phyloP scores from a whole-genome alignment of 2,888 invertebrate genomes.

The Emmelina monodactyla region DNA sequence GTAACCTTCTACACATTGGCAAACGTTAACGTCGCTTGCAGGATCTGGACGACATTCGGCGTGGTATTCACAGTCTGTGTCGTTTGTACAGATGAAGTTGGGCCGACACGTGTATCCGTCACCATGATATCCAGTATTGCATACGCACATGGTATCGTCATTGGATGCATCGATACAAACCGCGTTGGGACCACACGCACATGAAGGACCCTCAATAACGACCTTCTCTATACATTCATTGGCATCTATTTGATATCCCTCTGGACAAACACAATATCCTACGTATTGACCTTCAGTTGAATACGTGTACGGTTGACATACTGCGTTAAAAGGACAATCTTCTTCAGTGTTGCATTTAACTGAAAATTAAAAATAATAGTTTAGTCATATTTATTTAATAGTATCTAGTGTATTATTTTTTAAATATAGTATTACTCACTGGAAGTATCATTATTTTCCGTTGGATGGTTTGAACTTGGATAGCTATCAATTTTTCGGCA shows the following conservation, averaged over 20 bases:
- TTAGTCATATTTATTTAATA: slow-evolving; percentile 2
- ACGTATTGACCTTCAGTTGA: slow-evolving; percentile 36
- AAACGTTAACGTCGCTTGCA: slow-evolving; percentile 68
- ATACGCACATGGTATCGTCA: slow-evolving; percentile 76
- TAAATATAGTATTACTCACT: slow-evolving; percentile 25
- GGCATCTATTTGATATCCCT: slow-evolving; percentile 88
- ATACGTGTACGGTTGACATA: slow-evolving; percentile 57
- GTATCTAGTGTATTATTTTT: slow-evolving; percentile 1
- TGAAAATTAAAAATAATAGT: slow-evolving; percentile 34
- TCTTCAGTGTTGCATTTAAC: slow-evolving; percentile 77
- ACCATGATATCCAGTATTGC: slow-evolving; percentile 82
- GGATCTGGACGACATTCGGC: slow-evolving; percentile 76
- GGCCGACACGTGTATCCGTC: slow-evolving; percentile 81
- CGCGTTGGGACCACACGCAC: slow-evolving; percentile 77
- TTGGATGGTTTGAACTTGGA: slow-evolving; percentile 10
- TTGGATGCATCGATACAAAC: slow-evolving; percentile 75
- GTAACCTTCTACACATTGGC: slow-evolving; percentile 81
- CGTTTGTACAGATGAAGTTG: slow-evolving; percentile 70
- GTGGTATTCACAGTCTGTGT: slow-evolving; percentile 73
- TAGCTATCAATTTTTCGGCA: slow-evolving; percentile 30
- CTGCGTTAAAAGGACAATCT: slow-evolving; percentile 84
- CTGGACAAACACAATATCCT: slow-evolving; percentile 76
- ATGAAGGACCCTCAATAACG: slow-evolving; percentile 26
- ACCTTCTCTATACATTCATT: slow-evolving; percentile 69
- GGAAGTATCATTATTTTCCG: slow-evolving; percentile 21